Evolutionary conservation across 2,888 invertebrate genomes (phyloP).

Genomic region (Lochmaea capreae): DNA sequence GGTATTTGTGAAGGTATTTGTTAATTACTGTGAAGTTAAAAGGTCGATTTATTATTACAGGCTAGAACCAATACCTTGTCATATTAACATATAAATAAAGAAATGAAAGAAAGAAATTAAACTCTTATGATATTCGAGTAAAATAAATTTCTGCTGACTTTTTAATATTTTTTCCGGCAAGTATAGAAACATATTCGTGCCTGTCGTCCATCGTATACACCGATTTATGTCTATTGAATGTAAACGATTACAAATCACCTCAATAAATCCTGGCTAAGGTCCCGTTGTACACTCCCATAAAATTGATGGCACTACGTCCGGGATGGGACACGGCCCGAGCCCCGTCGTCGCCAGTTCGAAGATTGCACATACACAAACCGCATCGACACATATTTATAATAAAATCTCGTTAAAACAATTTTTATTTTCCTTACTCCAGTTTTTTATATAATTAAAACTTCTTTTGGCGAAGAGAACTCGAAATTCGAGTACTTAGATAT

Average conservation of each 20-base stretch:
- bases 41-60: no score
- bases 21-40: no score
- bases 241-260: conserved; percentile 25
- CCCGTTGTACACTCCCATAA: conserved; percentile 31
- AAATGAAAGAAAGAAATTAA: no score
- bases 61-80: no score
- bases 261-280: conserved; percentile 24
- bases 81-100: no score
- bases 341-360: conserved; percentile 13
- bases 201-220: neutral
- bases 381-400: neutral
- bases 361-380: conserved; percentile 6
- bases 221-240: conserved; percentile 20
- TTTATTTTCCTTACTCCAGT: no score
- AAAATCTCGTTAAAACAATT: no score
- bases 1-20: no score
- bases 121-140: no score
- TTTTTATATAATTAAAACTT: no score
- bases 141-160: neutral
- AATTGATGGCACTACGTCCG: conserved; percentile 34
- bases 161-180: neutral
- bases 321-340: conserved; percentile 18
- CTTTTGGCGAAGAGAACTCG: no score
- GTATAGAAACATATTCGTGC: neutral
- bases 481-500: no score